Percentiles rank a stretch among this genome's conserved stretches.
Conservation (phyloP, 1,140 invertebrate species). For the Macrobrachium rosenbergii region DNA sequence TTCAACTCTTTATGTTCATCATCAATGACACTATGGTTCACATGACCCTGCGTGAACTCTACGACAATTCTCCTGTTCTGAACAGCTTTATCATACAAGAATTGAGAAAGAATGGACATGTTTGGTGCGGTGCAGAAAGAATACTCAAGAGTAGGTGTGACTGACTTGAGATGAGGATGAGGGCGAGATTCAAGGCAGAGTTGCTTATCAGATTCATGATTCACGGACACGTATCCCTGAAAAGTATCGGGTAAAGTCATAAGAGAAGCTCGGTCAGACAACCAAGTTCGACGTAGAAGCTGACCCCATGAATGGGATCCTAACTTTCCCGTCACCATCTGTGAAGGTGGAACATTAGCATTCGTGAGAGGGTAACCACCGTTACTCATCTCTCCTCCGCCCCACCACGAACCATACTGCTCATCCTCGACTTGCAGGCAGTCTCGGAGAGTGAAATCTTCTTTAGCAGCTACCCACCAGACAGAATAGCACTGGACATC, state of each 20-base stretch:
- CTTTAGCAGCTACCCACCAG: conserved; percentile 45
- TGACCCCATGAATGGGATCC: conserved; percentile 48
- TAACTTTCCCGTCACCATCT: conserved; percentile 55
- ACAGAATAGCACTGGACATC: conserved; percentile 62
- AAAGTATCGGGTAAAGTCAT: conserved; percentile 46
- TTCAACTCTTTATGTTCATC: background rate
- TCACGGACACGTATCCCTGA: conserved; percentile 38
- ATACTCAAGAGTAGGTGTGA: conserved; percentile 36
- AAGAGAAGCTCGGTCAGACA: conserved; percentile 48
- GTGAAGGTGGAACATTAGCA: conserved; percentile 30
- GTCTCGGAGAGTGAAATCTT: conserved; percentile 52
- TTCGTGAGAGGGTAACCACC: conserved; percentile 56
- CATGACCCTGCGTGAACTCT: background rate
- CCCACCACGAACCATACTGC: conserved; percentile 57
- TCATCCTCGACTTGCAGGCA: conserved; percentile 37
- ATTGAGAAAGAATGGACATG: conserved; percentile 21
- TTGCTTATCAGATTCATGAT: conserved; percentile 38
- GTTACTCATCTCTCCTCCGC: conserved; percentile 54
- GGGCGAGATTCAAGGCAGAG: conserved; percentile 45
- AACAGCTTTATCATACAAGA: conserved; percentile 33
- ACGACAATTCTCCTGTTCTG: conserved; percentile 22
- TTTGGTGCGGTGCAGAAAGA: conserved; percentile 50
- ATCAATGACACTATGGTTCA: background rate
- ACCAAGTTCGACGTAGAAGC: conserved; percentile 52
- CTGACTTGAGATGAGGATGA: background rate